Base-by-base conservation (phyloP, 2,888 invertebrate genomes). In the Criorhina ranunculi region DNA sequence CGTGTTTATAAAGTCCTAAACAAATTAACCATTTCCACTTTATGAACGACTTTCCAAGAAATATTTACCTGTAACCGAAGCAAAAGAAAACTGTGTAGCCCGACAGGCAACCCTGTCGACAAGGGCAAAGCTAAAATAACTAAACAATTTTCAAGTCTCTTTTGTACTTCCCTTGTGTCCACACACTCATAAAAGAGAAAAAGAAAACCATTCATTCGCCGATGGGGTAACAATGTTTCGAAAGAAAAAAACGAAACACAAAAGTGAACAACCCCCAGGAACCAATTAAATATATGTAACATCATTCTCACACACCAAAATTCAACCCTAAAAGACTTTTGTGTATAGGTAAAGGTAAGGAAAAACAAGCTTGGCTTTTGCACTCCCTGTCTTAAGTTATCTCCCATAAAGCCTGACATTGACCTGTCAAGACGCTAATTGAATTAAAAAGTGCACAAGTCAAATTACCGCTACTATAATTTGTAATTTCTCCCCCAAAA, bases 21-120 rank as follows among this genome's bases (percentile, higher is more conserved):
- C 69, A 55, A 69, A 69, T 40, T 9, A 33, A 46, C 44, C 44
- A 19, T 19, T 69, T 69, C 33, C 40, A 55, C 57, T 9, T 35
- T 46, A 11, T 17, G 8, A 42, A 29, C 11, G 40, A 2, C 19
- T 31, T 69, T 69, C 40, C 44, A 44, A 33, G 55, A 57, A 69
- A n/a, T n/a, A n/a, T n/a, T 24, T 42, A 55, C 44, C 55, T 44
- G 69, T 17, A 67, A 31, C 31, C n/a, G 49, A 24, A 53, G 31
- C 35, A 9, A 4, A 64, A 64, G 31, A 31, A 31, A 31, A 31
- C 11, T 42, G 42, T 15, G 29, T 33, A 15, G n/a, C 66, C 66
- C 31, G 12, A 29, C n/a, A 49, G 49, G 51, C n/a, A n/a, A 33
- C 46, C 11, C 17, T 15, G n/a, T 24, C 24, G 6, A 29, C 19